Conservation (phyloP, 1,140 invertebrate species). For the Lutraria rhynchaena region DNA sequence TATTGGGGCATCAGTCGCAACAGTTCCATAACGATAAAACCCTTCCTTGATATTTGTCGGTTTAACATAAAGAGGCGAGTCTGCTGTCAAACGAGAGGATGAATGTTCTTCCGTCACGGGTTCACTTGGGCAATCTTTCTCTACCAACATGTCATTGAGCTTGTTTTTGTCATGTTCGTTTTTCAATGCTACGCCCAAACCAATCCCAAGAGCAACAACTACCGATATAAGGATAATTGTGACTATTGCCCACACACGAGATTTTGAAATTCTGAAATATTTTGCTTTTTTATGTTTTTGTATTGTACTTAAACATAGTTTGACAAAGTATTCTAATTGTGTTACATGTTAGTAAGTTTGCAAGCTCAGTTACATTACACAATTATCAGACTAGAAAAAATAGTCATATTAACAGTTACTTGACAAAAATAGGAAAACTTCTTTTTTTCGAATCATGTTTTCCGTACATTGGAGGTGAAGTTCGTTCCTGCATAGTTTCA, state of each 20-base stretch:
- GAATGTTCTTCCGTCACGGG: background rate
- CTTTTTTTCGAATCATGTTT: no score
- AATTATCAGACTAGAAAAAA: no score
- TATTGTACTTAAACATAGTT: no score
- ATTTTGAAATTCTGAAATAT: slow-evolving; percentile 37
- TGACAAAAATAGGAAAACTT: no score
- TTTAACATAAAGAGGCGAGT: slow-evolving; percentile 23
- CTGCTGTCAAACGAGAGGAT: slow-evolving; percentile 27
- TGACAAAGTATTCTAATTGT: no score
- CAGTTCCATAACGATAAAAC: slow-evolving; percentile 21
- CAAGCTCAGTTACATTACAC: no score
- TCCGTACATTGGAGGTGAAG: no score
- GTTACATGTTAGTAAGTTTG: no score
- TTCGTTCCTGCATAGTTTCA: no score
- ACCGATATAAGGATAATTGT: slow-evolving; percentile 11
- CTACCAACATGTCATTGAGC: background rate
- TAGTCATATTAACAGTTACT: no score
- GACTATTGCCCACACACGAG: slow-evolving; percentile 29
- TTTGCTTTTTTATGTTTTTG: no score
- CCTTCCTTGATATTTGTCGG: slow-evolving; percentile 26
- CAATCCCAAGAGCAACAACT: slow-evolving; percentile 35
- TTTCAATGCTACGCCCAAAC: slow-evolving; percentile 6
- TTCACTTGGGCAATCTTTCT: background rate
- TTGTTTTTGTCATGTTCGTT: background rate
- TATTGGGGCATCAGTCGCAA: slow-evolving; percentile 17